Evolutionary conservation across 2,113 vertebrate species (phyloP), one percentile per base, ranked within the genome.

Genomic region (Oncorhynchus keta): DNA sequence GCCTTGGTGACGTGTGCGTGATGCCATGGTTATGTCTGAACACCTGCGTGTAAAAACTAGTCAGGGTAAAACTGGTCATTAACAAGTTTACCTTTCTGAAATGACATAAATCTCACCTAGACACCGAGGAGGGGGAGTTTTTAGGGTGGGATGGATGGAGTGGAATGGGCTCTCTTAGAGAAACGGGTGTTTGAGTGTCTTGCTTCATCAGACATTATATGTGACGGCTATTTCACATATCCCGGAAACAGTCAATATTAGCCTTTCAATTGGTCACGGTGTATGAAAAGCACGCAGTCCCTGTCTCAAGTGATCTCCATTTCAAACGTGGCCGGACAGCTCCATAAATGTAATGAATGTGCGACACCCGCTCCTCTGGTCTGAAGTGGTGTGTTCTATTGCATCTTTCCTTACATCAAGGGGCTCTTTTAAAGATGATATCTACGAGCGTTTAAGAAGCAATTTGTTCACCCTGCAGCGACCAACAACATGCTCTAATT

Each of bases 371-470:
- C 78, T 88, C 91, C 90, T 93, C 87, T 91, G 95, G 95, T 95
- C 92, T 94, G 87, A 88, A 71, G 81, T 84, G 84, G 88, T 59
- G 89, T 92, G 92, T 90, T 93, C 91, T 90, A 90, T 86, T 91
- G 88, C 93, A 93, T 90, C 86, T 86, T 86, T 88, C 68, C 84
- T 85, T 86, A 92, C 92, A 91, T 93, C 90, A 93, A 94, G 93
- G 83, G 75, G 84, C 84, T 87, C 94, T 96, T 96, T 97, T 96
- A 92, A 97, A 97, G 95, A 94, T 95, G 95, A 96, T 97, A 93
- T 93, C 93, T 94, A 87, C 83, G 92, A 92, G 91, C 81, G 68
- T 88, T 89, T 88, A 90, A 87, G 85, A 92, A 90, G 84, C 86
- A 89, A 92, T 93, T 89, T 94, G 92, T 93, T 95, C 92, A 90